Evolutionary conservation across 2,113 vertebrate genomes (phyloP), one percentile per base, ranked within the genome.

Genomic region (Polyodon spathula): DNA sequence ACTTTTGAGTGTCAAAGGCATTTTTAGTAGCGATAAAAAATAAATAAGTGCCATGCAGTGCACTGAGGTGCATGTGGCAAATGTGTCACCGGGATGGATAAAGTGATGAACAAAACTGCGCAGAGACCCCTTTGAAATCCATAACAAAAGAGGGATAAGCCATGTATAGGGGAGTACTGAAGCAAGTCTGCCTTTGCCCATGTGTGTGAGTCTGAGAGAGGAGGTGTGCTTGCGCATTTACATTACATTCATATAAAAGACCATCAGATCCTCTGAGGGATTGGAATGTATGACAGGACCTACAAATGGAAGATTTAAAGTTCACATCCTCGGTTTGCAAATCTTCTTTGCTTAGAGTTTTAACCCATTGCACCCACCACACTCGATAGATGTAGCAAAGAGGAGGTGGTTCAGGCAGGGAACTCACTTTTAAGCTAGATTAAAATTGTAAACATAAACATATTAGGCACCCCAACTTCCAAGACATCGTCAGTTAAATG

Each of bases 201-300:
- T 37, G 56, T 57, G 38, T 15, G 56, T 15, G 39, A 16, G n/a
- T 14, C 39, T 8, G 14, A n/a, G 39, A 8, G 38, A 57, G 39
- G 6, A 57, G 56, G 38, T 41, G 38, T 41, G 39, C 17, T 15
- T 59, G 15, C 46, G 57, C 57, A 46, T 59, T 59, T 59, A 59
- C 41, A 46, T 59, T 37, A 43, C 40, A 58, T 15, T 58, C 8
- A 46, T 46, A 46, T 59, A 37, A 59, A 46, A 46, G 38, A 40
- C 11, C 4, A 50, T 50, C 48, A 40, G 58, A 16, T 46, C 42
- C 58, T 59, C 27, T 11, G 42, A 48, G 42, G 8, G 8, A 44
- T 41, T 4, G 40, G 40, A 15, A 59, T 17, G 10, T 11, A 8
- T 43, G 57, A 44, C 57, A 27, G 40, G 40, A 27, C 12, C 48